A percentile compares a stretch with the other conserved stretches of the same genome.
These are phyloP conservation scores for Octomys mimax DNA, from an alignment of 2,797 vertebrate species.

Conservation along the genomic window DNA sequence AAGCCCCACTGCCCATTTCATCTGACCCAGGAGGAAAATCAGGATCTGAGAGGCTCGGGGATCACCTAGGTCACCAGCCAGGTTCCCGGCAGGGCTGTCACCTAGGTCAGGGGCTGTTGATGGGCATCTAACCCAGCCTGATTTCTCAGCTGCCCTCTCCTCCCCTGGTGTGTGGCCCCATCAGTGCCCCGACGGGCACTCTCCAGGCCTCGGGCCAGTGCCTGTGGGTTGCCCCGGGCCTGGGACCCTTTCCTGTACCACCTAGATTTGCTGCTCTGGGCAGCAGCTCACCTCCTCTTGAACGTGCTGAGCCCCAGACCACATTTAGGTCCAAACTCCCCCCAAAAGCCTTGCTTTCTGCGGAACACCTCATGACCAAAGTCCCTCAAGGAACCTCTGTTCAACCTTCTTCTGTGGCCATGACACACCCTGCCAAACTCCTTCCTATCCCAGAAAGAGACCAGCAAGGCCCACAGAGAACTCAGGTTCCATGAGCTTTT, in stretches of 20 bases:
- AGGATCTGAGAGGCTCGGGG: not conserved
- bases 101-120: not conserved
- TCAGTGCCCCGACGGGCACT: rapidly evolving
- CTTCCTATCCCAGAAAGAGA: not conserved
- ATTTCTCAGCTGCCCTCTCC: not conserved
- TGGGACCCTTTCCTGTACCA: not conserved
- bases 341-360: not conserved
- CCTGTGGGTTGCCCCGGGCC: not conserved
- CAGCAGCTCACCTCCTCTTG: not conserved
- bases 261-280: not conserved
- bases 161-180: not conserved
- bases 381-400: not conserved
- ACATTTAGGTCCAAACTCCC: slow-evolving; percentile 8
- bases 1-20: not conserved
- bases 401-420: not conserved
- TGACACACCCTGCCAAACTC: not conserved
- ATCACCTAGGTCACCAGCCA: not conserved
- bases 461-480: not conserved
- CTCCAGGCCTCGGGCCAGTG: not conserved
- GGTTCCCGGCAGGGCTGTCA: not conserved
- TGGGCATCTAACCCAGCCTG: not conserved
- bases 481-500: not conserved
- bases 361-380: not conserved
- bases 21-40: not conserved
- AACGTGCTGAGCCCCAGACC: not conserved